Evolutionary conservation across 1,140 invertebrate genomes (phyloP).

Genomic region (Nixonia krombeini): DNA sequence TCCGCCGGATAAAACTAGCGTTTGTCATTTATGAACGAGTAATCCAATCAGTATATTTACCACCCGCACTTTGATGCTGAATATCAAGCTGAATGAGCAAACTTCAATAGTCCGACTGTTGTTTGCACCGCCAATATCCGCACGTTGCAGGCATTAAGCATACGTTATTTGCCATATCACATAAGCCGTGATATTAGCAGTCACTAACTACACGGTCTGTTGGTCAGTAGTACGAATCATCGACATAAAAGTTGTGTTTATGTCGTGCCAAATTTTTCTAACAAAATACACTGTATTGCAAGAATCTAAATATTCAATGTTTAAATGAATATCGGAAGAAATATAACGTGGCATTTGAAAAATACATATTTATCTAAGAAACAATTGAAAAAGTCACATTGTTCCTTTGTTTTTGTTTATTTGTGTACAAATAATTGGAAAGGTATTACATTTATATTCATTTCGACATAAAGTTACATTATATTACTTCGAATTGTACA

Average conservation of each 20-base stretch:
- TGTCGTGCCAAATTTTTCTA: no score
- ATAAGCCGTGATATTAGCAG: constrained; percentile 27
- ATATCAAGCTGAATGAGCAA: constrained; percentile 39
- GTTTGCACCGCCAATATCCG: constrained; percentile 37
- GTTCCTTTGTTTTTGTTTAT: no score
- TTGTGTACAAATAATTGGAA: no score
- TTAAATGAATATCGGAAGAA: no score
- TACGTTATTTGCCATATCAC: constrained; percentile 41
- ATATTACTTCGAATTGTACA: no score
- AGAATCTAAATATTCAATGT: no score
- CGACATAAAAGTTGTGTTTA: neutral
- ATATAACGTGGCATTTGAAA: no score
- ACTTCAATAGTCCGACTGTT: constrained; percentile 16
- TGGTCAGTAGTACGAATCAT: constrained; percentile 8
- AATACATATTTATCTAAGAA: no score
- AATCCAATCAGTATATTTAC: constrained; percentile 37
- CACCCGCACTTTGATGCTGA: constrained; percentile 31
- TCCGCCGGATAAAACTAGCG: neutral
- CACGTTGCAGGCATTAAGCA: constrained; percentile 40
- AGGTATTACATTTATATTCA: no score
- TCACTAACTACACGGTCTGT: constrained; percentile 20
- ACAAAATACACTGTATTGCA: no score
- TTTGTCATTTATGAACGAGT: constrained; percentile 15
- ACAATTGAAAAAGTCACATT: no score
- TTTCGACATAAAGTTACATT: no score